Conservation (phyloP, 2,888 invertebrate genomes). For the Uropetala carovei region DNA sequence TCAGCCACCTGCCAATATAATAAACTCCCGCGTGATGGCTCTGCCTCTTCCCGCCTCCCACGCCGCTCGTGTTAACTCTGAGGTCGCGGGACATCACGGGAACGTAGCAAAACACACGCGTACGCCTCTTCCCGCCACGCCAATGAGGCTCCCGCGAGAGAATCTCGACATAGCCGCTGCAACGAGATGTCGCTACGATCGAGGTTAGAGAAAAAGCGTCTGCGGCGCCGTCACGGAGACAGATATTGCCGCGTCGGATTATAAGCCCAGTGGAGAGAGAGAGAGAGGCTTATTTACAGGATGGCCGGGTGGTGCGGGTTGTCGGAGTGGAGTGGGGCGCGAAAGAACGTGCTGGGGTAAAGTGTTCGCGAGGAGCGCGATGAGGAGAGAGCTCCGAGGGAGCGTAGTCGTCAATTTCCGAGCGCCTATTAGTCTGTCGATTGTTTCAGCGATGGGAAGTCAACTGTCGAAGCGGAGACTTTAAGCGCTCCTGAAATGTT, state of each 20-base stretch:
- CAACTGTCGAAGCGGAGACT: neutral
- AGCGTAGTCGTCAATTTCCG: conserved; percentile 32
- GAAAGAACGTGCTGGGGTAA: neutral
- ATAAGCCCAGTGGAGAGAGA: conserved; percentile 8
- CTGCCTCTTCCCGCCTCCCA: neutral
- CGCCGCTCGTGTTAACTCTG: neutral
- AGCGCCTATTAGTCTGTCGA: conserved; percentile 51
- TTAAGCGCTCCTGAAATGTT: conserved; percentile 19
- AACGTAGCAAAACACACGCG: neutral
- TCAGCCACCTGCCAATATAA: conserved; percentile 26
- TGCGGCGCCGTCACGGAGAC: neutral
- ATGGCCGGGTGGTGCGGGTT: neutral
- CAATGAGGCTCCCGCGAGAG: neutral
- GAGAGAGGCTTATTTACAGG: neutral
- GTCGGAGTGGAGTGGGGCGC: conserved; percentile 22
- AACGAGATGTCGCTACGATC: conserved; percentile 2
- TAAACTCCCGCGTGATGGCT: conserved; percentile 4
- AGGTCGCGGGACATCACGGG: neutral
- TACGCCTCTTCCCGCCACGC: neutral
- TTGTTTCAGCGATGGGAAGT: conserved; percentile 50
- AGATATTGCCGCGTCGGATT: conserved; percentile 40
- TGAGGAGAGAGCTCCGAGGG: neutral
- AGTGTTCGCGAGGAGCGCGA: neutral
- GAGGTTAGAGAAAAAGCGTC: neutral
- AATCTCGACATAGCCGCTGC: neutral